Conservation (phyloP, 2,888 invertebrate species). For the Oxytorus armatus region DNA sequence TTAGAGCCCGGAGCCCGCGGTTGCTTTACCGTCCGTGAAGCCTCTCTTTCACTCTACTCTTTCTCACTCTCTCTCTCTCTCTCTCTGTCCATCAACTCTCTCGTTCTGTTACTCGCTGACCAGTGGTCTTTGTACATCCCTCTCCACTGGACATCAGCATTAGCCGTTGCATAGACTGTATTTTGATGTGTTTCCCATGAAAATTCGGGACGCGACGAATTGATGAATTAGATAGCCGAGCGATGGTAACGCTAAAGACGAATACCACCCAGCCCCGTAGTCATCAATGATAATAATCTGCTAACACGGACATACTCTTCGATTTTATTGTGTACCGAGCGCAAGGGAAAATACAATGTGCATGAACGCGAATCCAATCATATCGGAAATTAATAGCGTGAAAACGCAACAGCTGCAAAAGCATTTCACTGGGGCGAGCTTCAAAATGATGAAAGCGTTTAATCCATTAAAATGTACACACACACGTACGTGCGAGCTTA, state of each 20-base stretch:
- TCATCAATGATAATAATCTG: conserved; percentile 53
- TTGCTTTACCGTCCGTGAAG: conserved; percentile 83
- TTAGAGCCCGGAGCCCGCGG: conserved; percentile 82
- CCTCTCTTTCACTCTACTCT: conserved; percentile 67
- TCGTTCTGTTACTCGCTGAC: conserved; percentile 23
- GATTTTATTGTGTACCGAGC: conserved; percentile 54
- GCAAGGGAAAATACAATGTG: conserved; percentile 26
- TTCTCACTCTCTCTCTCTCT: conserved; percentile 39
- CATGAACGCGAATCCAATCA: conserved; percentile 64
- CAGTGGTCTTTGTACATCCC: conserved; percentile 51
- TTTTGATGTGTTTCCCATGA: conserved; percentile 83
- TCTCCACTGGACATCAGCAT: conserved; percentile 70
- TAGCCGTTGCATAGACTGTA: conserved; percentile 80
- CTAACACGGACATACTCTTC: conserved; percentile 22
- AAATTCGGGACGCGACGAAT: conserved; percentile 80
- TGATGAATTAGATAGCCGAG: conserved; percentile 82
- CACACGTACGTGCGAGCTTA: neutral
- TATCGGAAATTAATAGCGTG: conserved; percentile 66
- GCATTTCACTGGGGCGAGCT: conserved; percentile 47
- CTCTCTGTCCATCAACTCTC: too few relatives aligned
- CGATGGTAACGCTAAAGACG: conserved; percentile 49
- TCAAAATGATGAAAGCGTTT: conserved; percentile 60
- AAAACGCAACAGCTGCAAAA: conserved; percentile 59
- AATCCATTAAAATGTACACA: conserved; percentile 61
- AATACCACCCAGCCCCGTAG: neutral